Evolutionary conservation across 2,888 invertebrate genomes (phyloP), one percentile per base, ranked within the genome.

Genomic region (Agrenia bidenticulata): DNA sequence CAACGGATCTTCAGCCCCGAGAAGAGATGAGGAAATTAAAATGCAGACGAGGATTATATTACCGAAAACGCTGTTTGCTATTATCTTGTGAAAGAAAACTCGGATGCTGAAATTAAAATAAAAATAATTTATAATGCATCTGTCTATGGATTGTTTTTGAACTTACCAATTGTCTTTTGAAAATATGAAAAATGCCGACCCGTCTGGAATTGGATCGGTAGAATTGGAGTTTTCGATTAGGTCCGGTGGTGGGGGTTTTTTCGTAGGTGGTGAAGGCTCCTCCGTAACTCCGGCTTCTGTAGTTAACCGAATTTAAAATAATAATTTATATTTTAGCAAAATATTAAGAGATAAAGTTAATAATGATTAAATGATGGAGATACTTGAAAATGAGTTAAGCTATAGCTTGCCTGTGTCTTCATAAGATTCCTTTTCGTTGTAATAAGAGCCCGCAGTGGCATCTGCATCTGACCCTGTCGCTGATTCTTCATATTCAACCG

Each of bases 171-270:
- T 75, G 32, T 63, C 58, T 45, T 70, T 61, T 21, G 73, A 71
- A 60, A 75, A 69, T 45, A 73, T 70, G 55, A 75, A 75, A 54
- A 75, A 73, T 23, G 64, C 61, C 26, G 69, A 67, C 15, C 72
- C 75, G 39, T 75, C 71, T 17, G 75, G 75, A 61, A 75, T 73
- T 7, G 71, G 71, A 2, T 64, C 67, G 15, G 61, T 39, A 1
- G 61, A 21, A 17, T 58, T 58, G 2, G 58, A 58, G 27, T 58
- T 45, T 13, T 58, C 58, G 17, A 24, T n/a, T 0, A 56, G 53
- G 37, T 66, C 64, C 17, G 58, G 42, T 26, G 61, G 66, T 19
- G 63, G 63, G 1, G 42, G 53, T 11, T 32, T 19, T n/a, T 66
- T 63, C 27, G 61, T 62, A n/a, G 64, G 56, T 32, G 64, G 50